Conservation (phyloP, 2,888 invertebrate species). For the Amblyjoppa fuscipennis region DNA sequence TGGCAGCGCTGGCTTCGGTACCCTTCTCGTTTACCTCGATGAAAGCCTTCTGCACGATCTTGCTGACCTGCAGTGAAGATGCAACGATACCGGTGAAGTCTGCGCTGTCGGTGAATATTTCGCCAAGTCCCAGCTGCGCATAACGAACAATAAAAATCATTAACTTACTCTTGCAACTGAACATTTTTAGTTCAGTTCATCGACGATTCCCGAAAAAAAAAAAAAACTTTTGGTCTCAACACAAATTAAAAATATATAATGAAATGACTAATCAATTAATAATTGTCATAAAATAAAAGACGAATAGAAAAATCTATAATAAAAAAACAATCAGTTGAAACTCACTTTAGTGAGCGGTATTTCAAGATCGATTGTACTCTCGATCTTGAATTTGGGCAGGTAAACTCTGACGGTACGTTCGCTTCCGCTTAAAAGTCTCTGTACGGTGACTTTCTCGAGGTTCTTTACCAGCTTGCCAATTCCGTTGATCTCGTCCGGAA, state of each 20-base stretch:
- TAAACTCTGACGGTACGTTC: constrained; percentile 88
- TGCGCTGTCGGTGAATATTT: constrained; percentile 88
- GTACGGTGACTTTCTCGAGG: constrained; percentile 87
- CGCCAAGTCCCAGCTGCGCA: constrained; percentile 89
- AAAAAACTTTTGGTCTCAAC: neutral
- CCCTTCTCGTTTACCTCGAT: constrained; percentile 96
- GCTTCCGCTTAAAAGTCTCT: constrained; percentile 84
- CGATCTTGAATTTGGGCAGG: constrained; percentile 87
- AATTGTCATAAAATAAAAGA: neutral
- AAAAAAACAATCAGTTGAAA: neutral
- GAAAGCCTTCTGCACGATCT: constrained; percentile 93
- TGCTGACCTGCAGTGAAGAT: constrained; percentile 88
- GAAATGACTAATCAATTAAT: neutral
- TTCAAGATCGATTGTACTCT: constrained; percentile 87
- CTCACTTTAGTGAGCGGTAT: constrained; percentile 89
- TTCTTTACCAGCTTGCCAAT: constrained; percentile 88
- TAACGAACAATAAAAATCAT: constrained; percentile 23
- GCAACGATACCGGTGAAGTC: constrained; percentile 89
- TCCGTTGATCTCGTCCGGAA: constrained; percentile 90
- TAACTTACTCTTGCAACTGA: neutral
- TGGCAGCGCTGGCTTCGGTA: constrained; percentile 94
- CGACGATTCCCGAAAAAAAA: neutral
- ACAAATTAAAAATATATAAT: neutral
- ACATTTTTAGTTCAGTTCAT: neutral
- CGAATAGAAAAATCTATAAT: neutral